These are phyloP conservation scores for Rosalia funebris DNA, from an alignment of 2,888 invertebrate species.

Conservation along the genomic window DNA sequence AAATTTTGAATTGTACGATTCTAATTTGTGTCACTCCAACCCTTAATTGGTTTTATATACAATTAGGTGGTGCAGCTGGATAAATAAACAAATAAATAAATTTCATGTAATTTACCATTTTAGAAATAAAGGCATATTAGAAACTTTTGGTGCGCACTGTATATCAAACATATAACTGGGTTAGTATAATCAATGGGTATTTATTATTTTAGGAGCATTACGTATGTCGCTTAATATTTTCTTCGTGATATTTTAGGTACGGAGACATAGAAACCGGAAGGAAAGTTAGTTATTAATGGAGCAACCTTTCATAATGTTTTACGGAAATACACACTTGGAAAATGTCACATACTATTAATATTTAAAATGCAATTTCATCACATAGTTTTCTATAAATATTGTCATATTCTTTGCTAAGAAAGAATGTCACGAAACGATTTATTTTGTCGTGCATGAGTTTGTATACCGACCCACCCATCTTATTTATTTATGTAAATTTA, in stretches of 20 bases:
- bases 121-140: background rate
- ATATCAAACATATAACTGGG: background rate
- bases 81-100: too few species aligned
- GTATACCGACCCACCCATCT: background rate
- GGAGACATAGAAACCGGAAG: background rate
- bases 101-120: background rate
- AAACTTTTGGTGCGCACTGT: background rate
- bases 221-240: too few species aligned
- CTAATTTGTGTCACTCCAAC: too few species aligned
- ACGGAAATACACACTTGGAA: conserved; percentile 8
- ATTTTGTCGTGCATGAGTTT: conserved; percentile 14
- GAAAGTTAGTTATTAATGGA: conserved; percentile 8
- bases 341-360: conserved; percentile 21
- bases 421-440: conserved; percentile 20
- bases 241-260: too few species aligned
- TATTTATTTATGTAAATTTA: conserved; percentile 39
- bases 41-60: too few species aligned
- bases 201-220: too few species aligned
- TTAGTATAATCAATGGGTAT: background rate
- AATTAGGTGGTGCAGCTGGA: background rate
- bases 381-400: conserved; percentile 21
- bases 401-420: conserved; percentile 4
- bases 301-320: conserved; percentile 2
- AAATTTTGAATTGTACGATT: too few species aligned
- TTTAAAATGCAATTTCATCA: conserved; percentile 19